Evolutionary conservation across 2,888 invertebrate species (phyloP), one percentile per base, ranked within the genome.

Genomic region (Cryptocephalus moraei): DNA sequence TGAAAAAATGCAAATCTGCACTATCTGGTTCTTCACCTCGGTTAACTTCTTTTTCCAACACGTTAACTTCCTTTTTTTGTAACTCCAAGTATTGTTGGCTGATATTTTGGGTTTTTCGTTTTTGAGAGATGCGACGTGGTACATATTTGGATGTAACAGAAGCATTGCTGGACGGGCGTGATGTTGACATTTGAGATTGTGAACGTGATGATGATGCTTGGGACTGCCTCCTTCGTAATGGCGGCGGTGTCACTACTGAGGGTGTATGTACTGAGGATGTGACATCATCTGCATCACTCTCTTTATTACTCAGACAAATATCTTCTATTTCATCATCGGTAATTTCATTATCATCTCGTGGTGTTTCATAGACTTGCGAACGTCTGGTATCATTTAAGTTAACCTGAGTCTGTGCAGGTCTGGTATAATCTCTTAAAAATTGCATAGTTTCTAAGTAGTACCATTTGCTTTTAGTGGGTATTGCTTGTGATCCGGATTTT

Each of bases 21-120:
- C 45, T 38, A 11, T 45, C 45, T 45, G 22, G 39, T 31, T 45
- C 45, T 11, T 45, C 33, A 45, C 38, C 22, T 38, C 33, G 36
- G 38, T 45, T 45, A 13, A 45, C 38, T 45, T 45, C 45, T 45
- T 45, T 45, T 45, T 45, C 45, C 45, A 45, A 45, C 45, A 45
- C 38, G 39, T 11, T 39, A 22, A 45, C 45, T 45, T 45, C 39
- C 45, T 36, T 38, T 14, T 39, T 45, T 39, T 45, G 45, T 3
- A 40, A 40, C 40, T 40, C 39, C 40, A 45, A 45, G 45, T 45
- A 45, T 45, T 45, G 38, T 32, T 38, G 38, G 38, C 39, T 45
- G 22, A 45, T 31, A 45, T 38, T 45, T 12, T 22, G 13, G 12
- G 22, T 33, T 22, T 45, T 45, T 36, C 39, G 45, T 45, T 45